Percentiles rank a stretch among this genome's conserved stretches.
Conservation (phyloP, 2,797 vertebrate genomes). For the Danio jaintianensis region DNA sequence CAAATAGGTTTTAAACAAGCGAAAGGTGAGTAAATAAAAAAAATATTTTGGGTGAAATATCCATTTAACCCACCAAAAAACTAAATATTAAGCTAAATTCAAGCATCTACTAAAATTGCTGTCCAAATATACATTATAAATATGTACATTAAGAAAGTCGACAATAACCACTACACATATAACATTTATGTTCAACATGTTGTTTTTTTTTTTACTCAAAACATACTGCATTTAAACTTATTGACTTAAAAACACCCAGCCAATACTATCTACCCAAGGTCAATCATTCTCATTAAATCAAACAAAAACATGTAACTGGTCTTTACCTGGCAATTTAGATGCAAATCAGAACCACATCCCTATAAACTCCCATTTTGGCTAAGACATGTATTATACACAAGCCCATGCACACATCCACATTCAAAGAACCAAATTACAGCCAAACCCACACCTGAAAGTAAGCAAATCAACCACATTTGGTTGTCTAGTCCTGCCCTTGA, state of each 20-base stretch:
- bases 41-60: too few relatives aligned
- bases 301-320: neutral
- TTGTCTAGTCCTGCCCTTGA: conserved; percentile 12
- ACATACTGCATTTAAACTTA: neutral
- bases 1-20: too few relatives aligned
- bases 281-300: neutral
- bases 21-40: too few relatives aligned
- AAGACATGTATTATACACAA: neutral
- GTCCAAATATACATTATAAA: neutral
- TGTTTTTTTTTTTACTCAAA: neutral
- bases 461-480: conserved; percentile 69
- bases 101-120: neutral
- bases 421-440: conserved; percentile 19
- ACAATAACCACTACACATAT: neutral
- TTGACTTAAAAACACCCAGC: neutral
- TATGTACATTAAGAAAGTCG: neutral
- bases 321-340: conserved; percentile 65
- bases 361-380: conserved; percentile 2
- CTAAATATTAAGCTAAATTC: neutral
- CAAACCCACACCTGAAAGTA: conserved; percentile 66
- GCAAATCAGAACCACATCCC: conserved; percentile 40
- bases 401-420: neutral
- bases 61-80: neutral
- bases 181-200: neutral
- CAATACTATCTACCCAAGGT: neutral